Evolutionary conservation across 1,140 invertebrate species (phyloP).

Genomic region (Calephelis virginiensis): DNA sequence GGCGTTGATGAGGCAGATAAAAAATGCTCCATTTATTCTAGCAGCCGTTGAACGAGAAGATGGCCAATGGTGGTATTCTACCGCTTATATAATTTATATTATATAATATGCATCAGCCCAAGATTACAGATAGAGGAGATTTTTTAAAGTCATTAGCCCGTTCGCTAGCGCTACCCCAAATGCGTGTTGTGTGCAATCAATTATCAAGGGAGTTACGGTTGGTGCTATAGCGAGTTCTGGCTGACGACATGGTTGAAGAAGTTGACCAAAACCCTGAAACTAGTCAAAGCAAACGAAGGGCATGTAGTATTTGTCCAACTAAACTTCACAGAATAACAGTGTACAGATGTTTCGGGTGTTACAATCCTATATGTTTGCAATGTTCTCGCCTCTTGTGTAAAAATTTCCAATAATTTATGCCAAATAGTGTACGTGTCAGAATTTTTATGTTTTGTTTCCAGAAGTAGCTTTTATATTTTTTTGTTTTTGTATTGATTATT

Average conservation of each 20-base stretch:
- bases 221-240: conserved; percentile 33
- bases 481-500: conserved; percentile 25
- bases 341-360: conserved; percentile 36
- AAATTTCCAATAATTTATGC: conserved; percentile 27
- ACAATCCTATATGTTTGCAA: conserved; percentile 38
- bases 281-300: conserved; percentile 32
- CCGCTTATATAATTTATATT: conserved; percentile 41
- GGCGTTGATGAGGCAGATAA: conserved; percentile 64
- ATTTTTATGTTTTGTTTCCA: conserved; percentile 38
- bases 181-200: conserved; percentile 37
- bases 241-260: conserved; percentile 33
- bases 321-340: conserved; percentile 36
- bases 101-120: conserved; percentile 34
- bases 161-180: conserved; percentile 34
- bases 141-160: conserved; percentile 37
- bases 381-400: conserved; percentile 34
- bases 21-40: conserved; percentile 57
- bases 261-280: conserved; percentile 32
- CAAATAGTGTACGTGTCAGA: conserved; percentile 34
- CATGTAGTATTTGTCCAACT: conserved; percentile 37
- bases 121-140: conserved; percentile 33
- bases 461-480: conserved; percentile 37
- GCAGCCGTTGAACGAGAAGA: conserved; percentile 44
- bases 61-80: conserved; percentile 62
- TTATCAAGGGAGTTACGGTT: conserved; percentile 36